Conservation (phyloP, 2,797 vertebrate genomes). For the Hemitrygon akajei region DNA sequence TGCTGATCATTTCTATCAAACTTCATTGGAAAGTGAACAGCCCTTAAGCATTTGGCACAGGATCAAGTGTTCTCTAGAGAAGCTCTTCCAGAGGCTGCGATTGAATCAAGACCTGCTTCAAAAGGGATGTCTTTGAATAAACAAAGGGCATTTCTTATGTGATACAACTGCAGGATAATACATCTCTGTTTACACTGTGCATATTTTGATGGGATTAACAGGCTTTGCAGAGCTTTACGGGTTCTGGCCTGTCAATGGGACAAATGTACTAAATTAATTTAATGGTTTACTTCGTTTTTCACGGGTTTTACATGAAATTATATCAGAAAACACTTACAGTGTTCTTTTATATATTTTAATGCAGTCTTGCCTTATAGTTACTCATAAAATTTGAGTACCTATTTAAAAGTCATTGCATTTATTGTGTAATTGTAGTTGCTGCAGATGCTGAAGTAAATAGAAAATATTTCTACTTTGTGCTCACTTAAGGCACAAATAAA, state of each 20-base stretch:
- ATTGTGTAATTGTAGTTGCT: too few relatives aligned
- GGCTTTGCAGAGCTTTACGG: background rate
- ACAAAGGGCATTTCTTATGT: slow-evolving; percentile 18
- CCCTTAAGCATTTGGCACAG: slow-evolving; percentile 11
- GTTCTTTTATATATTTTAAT: background rate
- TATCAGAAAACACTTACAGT: background rate
- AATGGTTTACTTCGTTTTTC: background rate
- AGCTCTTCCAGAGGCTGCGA: background rate
- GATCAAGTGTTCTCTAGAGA: slow-evolving; percentile 22
- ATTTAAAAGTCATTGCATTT: too few relatives aligned
- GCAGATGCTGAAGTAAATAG: too few relatives aligned
- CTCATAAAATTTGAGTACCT: too few relatives aligned
- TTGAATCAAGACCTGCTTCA: background rate
- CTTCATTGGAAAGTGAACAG: background rate
- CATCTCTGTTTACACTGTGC: background rate
- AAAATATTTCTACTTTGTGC: too few relatives aligned
- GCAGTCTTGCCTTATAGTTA: too few relatives aligned
- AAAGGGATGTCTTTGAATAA: slow-evolving; percentile 8
- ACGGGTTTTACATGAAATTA: background rate
- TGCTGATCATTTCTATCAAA: slow-evolving; percentile 1
- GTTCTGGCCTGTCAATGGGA: background rate
- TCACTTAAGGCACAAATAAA: too few relatives aligned
- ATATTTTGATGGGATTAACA: background rate
- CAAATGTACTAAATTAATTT: background rate
- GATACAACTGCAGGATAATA: slow-evolving; percentile 9